Evolutionary conservation across 2,113 vertebrate species (phyloP), one percentile per base, ranked within the genome.

Genomic region (Nymphicus hollandicus): DNA sequence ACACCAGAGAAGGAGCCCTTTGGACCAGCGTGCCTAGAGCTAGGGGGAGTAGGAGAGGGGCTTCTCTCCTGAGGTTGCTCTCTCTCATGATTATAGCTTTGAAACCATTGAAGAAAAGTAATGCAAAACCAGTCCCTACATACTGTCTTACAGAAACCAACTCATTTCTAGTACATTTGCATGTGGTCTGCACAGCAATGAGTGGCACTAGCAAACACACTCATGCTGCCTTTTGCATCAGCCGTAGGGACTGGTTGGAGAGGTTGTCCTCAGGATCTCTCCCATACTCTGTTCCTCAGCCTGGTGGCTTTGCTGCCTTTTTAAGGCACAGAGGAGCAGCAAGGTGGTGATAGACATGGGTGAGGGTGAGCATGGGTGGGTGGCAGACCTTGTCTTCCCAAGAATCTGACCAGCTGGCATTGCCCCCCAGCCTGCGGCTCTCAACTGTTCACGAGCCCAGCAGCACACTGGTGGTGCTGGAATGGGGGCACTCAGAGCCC

Each of bases 401-500:
- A 79, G 66, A 11, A 39, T 33, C 35, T 81, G 56, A 72, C 23
- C 5, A 1, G 15, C 23, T 8, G 19, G 23, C 6, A 14, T 73
- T 89, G 29, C 41, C 63, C 28, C 50, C 27, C 92, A 99, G 99
- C 97, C 96, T 99, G 81, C 98, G 97, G 41, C 98, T 99, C 70
- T 99, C 99, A 50, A 99, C 98, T 1, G 97, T 95, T 24, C 99
- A 99, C 0, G 99, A 99, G 96, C 99, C 99, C 93, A 99, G 99
- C 98, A 99, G 99, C 97, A 99, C 99, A 19, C 97, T 99, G 78
- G 98, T 99, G 91, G 99, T 99, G 85, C 97, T 99, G 96, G 99
- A 99, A 89, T 99, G 99, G 99, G 98, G 98, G 61, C 99, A 99
- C 96, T 98, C 98, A 0, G 99, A 99, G 94, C 99, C 99, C 11